A percentile compares a stretch with the other conserved stretches of the same genome.
Conservation (phyloP, 2,797 vertebrate genomes). For the Merluccius polli region DNA sequence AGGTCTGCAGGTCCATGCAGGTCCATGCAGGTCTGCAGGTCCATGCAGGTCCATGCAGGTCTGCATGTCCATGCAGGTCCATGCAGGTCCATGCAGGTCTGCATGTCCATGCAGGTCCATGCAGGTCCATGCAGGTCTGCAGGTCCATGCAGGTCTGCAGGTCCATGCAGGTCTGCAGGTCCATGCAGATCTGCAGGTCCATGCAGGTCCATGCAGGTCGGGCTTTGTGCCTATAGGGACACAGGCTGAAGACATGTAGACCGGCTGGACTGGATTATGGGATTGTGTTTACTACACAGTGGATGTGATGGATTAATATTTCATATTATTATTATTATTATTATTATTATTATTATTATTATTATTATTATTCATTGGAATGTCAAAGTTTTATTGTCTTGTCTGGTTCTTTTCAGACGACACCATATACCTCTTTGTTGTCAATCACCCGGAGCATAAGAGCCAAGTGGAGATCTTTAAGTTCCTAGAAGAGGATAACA, state of each 20-base stretch:
- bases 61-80: too few relatives aligned
- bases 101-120: too few relatives aligned
- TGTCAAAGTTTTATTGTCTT: slow-evolving; percentile 2
- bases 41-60: too few relatives aligned
- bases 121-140: too few relatives aligned
- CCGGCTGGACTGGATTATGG: neutral
- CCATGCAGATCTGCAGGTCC: too few relatives aligned
- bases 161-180: too few relatives aligned
- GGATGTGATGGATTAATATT: neutral
- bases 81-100: neutral
- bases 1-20: too few relatives aligned
- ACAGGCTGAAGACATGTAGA: neutral
- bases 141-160: too few relatives aligned
- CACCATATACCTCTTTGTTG: slow-evolving; percentile 82
- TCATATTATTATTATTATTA: too few relatives aligned
- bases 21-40: neutral
- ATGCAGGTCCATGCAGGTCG: neutral
- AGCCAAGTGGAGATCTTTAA: slow-evolving; percentile 87
- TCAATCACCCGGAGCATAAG: slow-evolving; percentile 82
- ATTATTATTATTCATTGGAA: neutral
- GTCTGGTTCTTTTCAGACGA: slow-evolving; percentile 65
- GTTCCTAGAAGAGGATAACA: slow-evolving; percentile 78
- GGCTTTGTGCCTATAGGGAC: neutral
- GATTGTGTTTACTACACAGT: neutral
- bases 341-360: too few relatives aligned